Conservation (phyloP, 2,113 vertebrate genomes). For the Pungitius pungitius region DNA sequence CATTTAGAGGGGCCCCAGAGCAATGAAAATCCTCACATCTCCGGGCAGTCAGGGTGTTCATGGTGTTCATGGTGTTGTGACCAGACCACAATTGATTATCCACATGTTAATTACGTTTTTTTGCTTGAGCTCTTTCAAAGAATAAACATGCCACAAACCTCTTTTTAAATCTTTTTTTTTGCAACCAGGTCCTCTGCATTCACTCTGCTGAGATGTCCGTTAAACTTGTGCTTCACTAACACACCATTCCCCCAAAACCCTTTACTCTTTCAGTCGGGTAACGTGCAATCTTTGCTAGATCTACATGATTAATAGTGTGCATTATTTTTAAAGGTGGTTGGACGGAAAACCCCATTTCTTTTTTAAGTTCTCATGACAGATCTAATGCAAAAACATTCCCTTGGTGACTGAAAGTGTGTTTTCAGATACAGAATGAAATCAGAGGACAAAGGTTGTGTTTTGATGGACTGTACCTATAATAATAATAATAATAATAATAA, state of each 20-base stretch:
- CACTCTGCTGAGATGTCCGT: slow-evolving; percentile 4
- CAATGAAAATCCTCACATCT: neutral
- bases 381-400: neutral
- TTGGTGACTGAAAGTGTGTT: slow-evolving; percentile 13
- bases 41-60: neutral
- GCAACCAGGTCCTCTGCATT: neutral
- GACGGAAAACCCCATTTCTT: neutral
- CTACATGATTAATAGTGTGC: neutral
- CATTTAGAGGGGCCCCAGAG: neutral
- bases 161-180: too few relatives aligned
- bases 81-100: neutral
- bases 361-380: neutral
- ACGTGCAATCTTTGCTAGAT: neutral
- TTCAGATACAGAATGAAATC: too few relatives aligned
- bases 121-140: neutral
- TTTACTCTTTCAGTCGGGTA: neutral
- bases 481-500: too few relatives aligned
- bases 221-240: neutral
- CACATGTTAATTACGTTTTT: neutral
- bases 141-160: neutral
- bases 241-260: neutral
- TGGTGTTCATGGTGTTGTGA: neutral
- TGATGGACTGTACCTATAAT: too few relatives aligned
- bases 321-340: neutral
- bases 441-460: too few relatives aligned